phyloP scores from a whole-genome alignment of 2,797 vertebrate genomes.

The Rhinella marina region DNA sequence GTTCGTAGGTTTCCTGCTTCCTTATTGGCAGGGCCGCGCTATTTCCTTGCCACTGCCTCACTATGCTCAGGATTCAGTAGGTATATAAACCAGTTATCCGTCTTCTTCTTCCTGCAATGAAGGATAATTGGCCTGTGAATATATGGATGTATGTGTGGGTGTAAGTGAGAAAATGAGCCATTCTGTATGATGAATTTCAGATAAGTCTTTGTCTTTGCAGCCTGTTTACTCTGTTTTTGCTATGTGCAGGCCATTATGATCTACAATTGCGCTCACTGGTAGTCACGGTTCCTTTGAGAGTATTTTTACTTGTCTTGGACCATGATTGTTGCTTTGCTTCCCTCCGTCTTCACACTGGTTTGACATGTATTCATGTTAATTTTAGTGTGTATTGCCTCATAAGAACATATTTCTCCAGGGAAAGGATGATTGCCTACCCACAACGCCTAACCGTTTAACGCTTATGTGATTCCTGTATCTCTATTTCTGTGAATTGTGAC shows the following conservation, averaged over 20 bases:
- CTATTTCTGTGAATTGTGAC: neutral
- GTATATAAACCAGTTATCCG: constrained; percentile 44
- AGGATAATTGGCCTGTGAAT: constrained; percentile 61
- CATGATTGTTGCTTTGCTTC: constrained; percentile 23
- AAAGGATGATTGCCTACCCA: constrained; percentile 11
- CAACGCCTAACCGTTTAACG: constrained; percentile 27
- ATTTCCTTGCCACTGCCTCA: constrained; percentile 16
- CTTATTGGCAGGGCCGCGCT: constrained; percentile 42
- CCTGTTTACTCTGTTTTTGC: constrained; percentile 32
- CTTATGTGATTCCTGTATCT: constrained; percentile 14
- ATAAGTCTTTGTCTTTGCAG: constrained; percentile 55
- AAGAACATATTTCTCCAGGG: neutral
- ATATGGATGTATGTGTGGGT: constrained; percentile 59
- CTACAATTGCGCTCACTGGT: constrained; percentile 21
- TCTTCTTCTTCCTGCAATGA: constrained; percentile 47
- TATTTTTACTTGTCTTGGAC: constrained; percentile 22
- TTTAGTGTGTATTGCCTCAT: constrained; percentile 25
- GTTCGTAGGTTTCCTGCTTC: constrained; percentile 20
- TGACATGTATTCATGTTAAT: constrained; percentile 5
- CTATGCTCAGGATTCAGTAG: constrained; percentile 21
- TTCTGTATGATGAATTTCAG: constrained; percentile 57
- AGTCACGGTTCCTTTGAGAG: constrained; percentile 16
- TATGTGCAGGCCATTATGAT: constrained; percentile 38
- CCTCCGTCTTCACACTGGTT: neutral
- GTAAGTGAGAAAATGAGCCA: constrained; percentile 60